Conservation (phyloP, 1,140 invertebrate species). For the Heliconius melpomene region DNA sequence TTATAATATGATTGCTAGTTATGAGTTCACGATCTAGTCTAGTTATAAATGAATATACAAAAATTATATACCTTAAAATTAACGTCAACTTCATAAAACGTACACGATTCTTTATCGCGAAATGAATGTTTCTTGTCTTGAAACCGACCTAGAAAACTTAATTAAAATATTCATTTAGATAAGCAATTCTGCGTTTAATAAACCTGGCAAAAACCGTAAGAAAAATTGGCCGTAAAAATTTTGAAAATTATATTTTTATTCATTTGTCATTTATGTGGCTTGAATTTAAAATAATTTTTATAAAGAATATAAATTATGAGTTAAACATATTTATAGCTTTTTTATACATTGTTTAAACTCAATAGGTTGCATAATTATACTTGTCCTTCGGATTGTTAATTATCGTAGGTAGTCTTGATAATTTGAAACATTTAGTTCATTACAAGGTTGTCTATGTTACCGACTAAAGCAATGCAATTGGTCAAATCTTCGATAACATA, state of each 20-base stretch:
- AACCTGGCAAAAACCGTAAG: neutral
- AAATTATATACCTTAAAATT: neutral
- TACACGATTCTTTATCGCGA: neutral
- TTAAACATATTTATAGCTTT: too few relatives aligned
- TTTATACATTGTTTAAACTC: too few relatives aligned
- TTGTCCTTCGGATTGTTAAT: too few relatives aligned
- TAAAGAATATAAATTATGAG: too few relatives aligned
- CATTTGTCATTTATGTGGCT: too few relatives aligned
- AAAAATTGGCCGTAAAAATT: neutral
- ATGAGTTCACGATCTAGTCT: neutral
- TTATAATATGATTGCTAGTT: neutral
- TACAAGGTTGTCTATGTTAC: too few relatives aligned
- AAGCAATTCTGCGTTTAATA: neutral
- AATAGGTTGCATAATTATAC: too few relatives aligned
- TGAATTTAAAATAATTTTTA: too few relatives aligned
- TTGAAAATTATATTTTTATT: neutral
- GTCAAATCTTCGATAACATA: too few relatives aligned
- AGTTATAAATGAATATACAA: neutral
- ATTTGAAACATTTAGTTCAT: too few relatives aligned
- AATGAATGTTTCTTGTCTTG: neutral
- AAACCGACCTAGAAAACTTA: constrained; percentile 5
- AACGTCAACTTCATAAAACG: constrained; percentile 1
- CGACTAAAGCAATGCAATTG: too few relatives aligned
- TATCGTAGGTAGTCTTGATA: too few relatives aligned
- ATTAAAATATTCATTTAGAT: constrained; percentile 15